Percentiles rank a stretch among this genome's conserved stretches.
These are phyloP conservation scores for Anabacerthia variegaticeps DNA, from an alignment of 2,797 vertebrate genomes.

Conservation along the genomic window DNA sequence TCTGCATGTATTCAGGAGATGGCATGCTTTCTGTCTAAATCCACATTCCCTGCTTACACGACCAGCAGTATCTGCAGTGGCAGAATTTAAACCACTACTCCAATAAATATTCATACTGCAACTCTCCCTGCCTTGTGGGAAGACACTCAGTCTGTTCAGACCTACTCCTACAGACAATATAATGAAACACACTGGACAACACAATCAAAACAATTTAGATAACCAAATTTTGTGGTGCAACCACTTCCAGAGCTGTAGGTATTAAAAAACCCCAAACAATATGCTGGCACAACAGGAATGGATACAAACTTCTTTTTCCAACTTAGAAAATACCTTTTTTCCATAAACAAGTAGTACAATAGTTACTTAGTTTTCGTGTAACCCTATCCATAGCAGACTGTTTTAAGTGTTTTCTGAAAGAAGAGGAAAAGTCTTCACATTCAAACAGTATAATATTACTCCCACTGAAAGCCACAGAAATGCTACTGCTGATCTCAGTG, in stretches of 20 bases:
- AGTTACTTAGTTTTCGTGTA: neutral
- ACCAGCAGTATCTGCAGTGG: neutral
- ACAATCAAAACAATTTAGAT: neutral
- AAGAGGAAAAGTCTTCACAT: neutral
- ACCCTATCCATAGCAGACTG: neutral
- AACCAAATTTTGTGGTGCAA: neutral
- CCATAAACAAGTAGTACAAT: neutral
- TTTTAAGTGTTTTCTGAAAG: neutral
- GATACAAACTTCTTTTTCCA: neutral
- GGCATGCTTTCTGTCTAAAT: neutral
- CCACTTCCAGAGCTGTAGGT: neutral
- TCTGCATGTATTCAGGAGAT: neutral
- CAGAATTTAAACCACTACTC: neutral
- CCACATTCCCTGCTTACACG: neutral
- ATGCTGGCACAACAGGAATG: neutral
- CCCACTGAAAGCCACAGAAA: constrained; percentile 46
- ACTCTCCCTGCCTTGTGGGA: neutral
- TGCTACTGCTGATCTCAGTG: constrained; percentile 25
- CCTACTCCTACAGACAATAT: neutral
- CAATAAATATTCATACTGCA: neutral
- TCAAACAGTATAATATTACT: neutral
- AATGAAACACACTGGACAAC: neutral
- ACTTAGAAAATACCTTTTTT: neutral
- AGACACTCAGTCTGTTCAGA: neutral
- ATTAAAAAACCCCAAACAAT: neutral